Evolutionary conservation across 2,113 vertebrate genomes (phyloP).

Genomic region (Shinisaurus crocodilurus): DNA sequence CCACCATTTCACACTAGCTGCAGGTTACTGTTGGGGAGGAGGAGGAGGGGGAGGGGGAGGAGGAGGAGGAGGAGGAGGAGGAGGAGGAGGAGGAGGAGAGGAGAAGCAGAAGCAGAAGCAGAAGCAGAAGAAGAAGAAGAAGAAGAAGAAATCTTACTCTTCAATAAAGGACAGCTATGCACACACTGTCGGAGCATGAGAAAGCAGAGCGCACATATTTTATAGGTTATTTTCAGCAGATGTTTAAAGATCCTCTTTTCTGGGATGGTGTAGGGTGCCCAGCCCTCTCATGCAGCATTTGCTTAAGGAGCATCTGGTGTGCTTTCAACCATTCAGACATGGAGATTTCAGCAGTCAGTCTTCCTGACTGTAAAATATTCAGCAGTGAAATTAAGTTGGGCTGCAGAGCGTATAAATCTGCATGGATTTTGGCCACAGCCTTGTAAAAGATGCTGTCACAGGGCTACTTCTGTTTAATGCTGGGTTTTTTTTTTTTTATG

Average conservation of each 20-base stretch:
- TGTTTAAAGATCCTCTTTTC: not conserved
- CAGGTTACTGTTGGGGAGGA: not conserved
- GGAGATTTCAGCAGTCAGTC: slow-evolving; percentile 10
- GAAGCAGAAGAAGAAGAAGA: too few relatives aligned
- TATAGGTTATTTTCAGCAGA: not conserved
- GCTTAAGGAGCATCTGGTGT: not conserved
- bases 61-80: too few relatives aligned
- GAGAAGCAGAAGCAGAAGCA: too few relatives aligned
- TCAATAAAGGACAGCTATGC: not conserved
- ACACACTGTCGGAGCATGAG: not conserved
- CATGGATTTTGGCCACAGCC: not conserved
- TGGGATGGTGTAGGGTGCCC: too few relatives aligned
- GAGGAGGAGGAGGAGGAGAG: too few relatives aligned
- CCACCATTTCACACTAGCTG: not conserved
- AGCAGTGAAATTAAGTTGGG: not conserved
- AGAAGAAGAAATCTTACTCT: accelerated
- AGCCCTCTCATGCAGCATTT: not conserved
- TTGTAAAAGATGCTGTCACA: not conserved
- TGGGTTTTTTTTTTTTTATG: slow-evolving; percentile 6
- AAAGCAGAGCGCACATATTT: not conserved
- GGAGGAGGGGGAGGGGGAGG: too few relatives aligned
- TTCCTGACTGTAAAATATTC: slow-evolving; percentile 36
- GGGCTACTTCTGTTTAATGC: not conserved
- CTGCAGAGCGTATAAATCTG: not conserved
- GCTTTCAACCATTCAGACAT: not conserved